Conservation (phyloP, 2,113 vertebrate genomes). For the Corapipo altera region DNA sequence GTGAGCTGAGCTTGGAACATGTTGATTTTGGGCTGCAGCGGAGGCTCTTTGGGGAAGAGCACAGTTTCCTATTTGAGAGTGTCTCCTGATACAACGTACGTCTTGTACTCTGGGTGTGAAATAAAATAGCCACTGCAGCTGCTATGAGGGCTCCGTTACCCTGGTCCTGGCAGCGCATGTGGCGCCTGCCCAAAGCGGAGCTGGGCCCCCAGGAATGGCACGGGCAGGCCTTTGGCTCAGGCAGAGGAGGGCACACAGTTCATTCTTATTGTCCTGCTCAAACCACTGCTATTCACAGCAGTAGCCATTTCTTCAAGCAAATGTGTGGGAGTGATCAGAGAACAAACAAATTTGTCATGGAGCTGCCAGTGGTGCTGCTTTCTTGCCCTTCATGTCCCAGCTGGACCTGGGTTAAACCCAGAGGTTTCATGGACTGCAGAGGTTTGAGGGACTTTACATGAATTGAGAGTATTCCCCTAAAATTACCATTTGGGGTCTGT, state of each 20-base stretch:
- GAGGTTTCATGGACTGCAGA: neutral
- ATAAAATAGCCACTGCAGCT: neutral
- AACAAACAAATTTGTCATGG: neutral
- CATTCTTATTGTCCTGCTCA: neutral
- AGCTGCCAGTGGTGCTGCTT: neutral
- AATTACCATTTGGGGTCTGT: neutral
- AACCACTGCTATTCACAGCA: accelerated
- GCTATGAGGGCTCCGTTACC: accelerated
- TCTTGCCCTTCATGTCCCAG: neutral
- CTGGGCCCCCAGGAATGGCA: accelerated
- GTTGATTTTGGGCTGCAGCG: neutral
- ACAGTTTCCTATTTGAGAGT: neutral
- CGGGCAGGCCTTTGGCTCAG: accelerated
- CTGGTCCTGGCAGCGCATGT: accelerated
- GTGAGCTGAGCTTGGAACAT: accelerated
- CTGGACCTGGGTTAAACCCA: neutral
- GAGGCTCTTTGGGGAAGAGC: neutral
- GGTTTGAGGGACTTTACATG: neutral
- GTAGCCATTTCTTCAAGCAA: neutral
- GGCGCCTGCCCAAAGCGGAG: accelerated
- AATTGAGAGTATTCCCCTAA: neutral
- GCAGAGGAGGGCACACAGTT: neutral
- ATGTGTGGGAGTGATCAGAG: neutral
- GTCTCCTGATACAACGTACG: neutral
- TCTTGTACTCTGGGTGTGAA: neutral